A percentile compares a stretch with the other conserved stretches of the same genome.
Evolutionary conservation across 2,888 invertebrate species (phyloP).

Genomic region (Nycteola revayana): DNA sequence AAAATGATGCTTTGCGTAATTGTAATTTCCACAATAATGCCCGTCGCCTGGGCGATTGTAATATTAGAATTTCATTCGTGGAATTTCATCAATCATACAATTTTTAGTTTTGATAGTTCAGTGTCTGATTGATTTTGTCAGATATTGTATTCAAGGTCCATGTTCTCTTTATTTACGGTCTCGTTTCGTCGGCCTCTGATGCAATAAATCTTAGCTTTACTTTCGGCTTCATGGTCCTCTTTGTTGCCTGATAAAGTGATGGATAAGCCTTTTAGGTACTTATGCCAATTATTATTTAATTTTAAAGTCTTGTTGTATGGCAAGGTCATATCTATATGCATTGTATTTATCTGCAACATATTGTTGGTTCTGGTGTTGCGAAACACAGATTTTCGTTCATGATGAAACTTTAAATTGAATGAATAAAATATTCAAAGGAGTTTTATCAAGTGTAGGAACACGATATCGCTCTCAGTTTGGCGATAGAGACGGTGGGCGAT

Average conservation of each 20-base stretch:
- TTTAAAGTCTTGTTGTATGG: slow-evolving; percentile 51
- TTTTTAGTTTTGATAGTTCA: slow-evolving; percentile 76
- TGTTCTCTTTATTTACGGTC: slow-evolving; percentile 81
- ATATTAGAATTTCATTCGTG: slow-evolving; percentile 24
- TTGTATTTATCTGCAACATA: slow-evolving; percentile 24
- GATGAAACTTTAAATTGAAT: slow-evolving; percentile 1
- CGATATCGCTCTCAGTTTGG: slow-evolving; percentile 11
- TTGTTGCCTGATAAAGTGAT: slow-evolving; percentile 73
- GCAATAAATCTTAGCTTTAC: slow-evolving; percentile 74
- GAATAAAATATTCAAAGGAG: background rate
- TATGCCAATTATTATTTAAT: slow-evolving; percentile 44
- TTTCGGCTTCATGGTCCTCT: slow-evolving; percentile 72
- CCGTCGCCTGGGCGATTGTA: background rate
- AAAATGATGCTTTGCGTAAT: slow-evolving; percentile 5
- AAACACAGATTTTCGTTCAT: slow-evolving; percentile 4
- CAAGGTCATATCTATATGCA: slow-evolving; percentile 42
- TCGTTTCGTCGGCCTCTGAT: slow-evolving; percentile 77
- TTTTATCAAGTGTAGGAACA: slow-evolving; percentile 6
- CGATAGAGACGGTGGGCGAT: slow-evolving; percentile 26
- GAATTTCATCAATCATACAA: slow-evolving; percentile 60
- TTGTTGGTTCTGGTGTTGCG: slow-evolving; percentile 25
- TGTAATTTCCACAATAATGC: background rate
- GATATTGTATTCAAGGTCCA: slow-evolving; percentile 78
- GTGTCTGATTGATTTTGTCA: slow-evolving; percentile 80
- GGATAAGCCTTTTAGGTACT: slow-evolving; percentile 67